These are phyloP conservation scores for Blera fallax DNA, from an alignment of 2,888 invertebrate genomes.

Conservation along the genomic window DNA sequence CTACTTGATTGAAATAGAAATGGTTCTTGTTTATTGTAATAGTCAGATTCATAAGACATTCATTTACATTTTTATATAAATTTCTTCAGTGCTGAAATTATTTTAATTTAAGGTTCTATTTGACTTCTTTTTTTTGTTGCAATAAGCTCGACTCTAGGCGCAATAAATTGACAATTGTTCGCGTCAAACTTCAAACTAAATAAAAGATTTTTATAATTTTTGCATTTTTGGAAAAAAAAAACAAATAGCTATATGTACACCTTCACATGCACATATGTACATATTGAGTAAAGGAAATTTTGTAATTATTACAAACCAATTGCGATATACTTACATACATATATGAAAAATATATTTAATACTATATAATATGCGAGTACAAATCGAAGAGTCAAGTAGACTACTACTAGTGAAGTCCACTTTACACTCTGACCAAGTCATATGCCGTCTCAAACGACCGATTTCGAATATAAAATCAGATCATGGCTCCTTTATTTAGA, in stretches of 20 bases:
- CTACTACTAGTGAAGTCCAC: too few species aligned
- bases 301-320: background rate
- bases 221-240: too few species aligned
- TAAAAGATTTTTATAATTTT: background rate
- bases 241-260: too few species aligned
- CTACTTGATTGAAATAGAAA: background rate
- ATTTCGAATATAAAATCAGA: too few species aligned
- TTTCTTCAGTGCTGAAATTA: background rate
- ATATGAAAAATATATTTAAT: too few species aligned
- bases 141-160: background rate
- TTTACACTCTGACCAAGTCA: too few species aligned
- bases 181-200: background rate
- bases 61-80: background rate
- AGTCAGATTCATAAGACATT: conserved; percentile 3
- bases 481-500: too few species aligned
- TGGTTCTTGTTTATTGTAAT: background rate
- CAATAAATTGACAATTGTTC: background rate
- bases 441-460: too few species aligned
- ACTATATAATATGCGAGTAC: too few species aligned
- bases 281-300: background rate
- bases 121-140: background rate
- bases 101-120: background rate
- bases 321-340: background rate
- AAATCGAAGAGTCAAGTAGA: too few species aligned
- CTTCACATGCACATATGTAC: too few species aligned